Evolutionary conservation across 2,888 invertebrate species (phyloP), one percentile per base, ranked within the genome.

Genomic region (Tenthredo scrophulariae): DNA sequence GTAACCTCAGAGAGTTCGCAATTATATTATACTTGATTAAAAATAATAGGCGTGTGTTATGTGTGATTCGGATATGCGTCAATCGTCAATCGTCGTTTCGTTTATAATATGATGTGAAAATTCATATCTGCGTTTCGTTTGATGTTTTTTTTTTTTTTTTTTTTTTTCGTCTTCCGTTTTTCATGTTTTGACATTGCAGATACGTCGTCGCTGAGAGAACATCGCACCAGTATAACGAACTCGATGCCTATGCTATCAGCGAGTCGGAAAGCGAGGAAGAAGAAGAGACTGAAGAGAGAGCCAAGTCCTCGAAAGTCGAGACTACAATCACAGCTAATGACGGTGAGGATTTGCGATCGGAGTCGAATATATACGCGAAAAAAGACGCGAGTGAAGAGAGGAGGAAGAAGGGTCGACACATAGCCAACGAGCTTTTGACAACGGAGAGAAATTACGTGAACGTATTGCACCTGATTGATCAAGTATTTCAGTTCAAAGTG

Each of bases 371-470:
- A n/a, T 86, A 85, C 7, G 85, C 86, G 54, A 89, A 86, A 74
- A 89, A 86, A 77, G 87, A 85, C 79, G 85, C 86, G 1, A 79
- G 87, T n/a, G 89, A 90, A 67, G 88, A 88, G n/a, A 92, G 90
- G 80, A 88, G 87, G 65, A 92, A 90, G 75, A 91, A 90, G 77
- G 91, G 91, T 2, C 90, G 89, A 10, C 91, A 89, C n/a, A 91
- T 93, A n/a, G 95, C 95, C 7, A 94, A 94, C 84, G 96, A 96
- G 89, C 92, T 96, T 46, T 92, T 96, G 13, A 94, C 94, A 10
- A 95, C 96, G 0, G 96, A 96, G 89, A 93, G 94, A 85, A 94
- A 95, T 85, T 96, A 96, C 89, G 96, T 96, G 0, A 93, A 93
- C 74, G 94, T 95, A 87, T 92, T 96, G 65, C 94, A 95, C 84